phyloP scores from a whole-genome alignment of 2,113 vertebrate species.

The cat (Felis catus) region DNA sequence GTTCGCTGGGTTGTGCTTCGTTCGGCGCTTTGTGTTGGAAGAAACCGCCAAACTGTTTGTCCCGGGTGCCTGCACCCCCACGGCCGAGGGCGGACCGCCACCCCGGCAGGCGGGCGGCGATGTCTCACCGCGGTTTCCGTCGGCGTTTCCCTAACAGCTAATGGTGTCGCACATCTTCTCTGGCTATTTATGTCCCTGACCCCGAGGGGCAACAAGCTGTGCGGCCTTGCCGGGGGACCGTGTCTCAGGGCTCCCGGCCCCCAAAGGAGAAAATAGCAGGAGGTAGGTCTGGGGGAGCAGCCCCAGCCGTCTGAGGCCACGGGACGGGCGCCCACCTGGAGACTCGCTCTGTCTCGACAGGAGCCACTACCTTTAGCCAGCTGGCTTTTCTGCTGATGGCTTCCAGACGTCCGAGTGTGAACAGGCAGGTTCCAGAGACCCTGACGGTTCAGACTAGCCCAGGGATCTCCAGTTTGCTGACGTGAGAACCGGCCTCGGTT shows the following conservation, averaged over 20 bases:
- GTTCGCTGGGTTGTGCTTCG: not conserved
- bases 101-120: not conserved
- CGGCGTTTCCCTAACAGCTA: not conserved
- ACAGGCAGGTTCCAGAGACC: not conserved
- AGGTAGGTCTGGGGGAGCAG: not conserved
- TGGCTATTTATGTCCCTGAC: not conserved
- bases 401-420: not conserved
- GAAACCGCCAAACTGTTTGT: not conserved
- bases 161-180: not conserved
- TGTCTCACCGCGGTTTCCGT: not conserved
- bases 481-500: not conserved
- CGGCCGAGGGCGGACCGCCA: fast-evolving
- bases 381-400: not conserved
- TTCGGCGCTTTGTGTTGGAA: not conserved
- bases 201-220: not conserved
- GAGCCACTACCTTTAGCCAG: not conserved
- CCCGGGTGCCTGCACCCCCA: not conserved
- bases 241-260: not conserved
- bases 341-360: not conserved
- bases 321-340: not conserved
- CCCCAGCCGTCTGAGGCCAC: not conserved
- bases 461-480: not conserved
- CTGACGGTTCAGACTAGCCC: not conserved
- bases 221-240: not conserved
- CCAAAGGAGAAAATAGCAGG: not conserved